A percentile compares a stretch with the other conserved stretches of the same genome.
phyloP scores from a whole-genome alignment of 2,113 vertebrate species.

The Phasianus colchicus region DNA sequence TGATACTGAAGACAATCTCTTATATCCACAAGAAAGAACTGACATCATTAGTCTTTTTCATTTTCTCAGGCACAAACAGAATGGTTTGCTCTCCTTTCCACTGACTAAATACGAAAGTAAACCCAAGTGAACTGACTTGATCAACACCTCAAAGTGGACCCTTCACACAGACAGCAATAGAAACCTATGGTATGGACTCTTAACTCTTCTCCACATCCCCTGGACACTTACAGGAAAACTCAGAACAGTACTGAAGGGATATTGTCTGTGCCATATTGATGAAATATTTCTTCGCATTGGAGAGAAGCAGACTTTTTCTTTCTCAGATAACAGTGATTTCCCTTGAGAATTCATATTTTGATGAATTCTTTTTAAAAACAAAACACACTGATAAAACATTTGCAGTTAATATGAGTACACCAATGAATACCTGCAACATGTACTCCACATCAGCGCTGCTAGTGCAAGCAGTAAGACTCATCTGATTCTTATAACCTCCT shows the following conservation, averaged over 20 bases:
- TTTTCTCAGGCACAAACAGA: background rate
- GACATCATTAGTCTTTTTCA: background rate
- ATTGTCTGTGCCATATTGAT: accelerated
- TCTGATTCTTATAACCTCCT: background rate
- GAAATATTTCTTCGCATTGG: background rate
- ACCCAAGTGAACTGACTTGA: background rate
- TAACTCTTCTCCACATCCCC: background rate
- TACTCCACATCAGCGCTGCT: background rate
- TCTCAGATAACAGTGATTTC: background rate
- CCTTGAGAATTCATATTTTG: background rate
- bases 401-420: background rate
- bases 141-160: background rate
- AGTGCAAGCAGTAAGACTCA: background rate
- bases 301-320: background rate
- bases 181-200: background rate
- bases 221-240: background rate
- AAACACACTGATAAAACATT: background rate
- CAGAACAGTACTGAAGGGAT: background rate
- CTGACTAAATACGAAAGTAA: background rate
- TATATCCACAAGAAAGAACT: background rate
- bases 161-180: background rate
- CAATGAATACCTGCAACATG: background rate
- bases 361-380: background rate
- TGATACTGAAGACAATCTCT: background rate
- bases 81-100: background rate